These are phyloP conservation scores for Python bivittatus DNA, from an alignment of 2,113 vertebrate species.

Conservation along the genomic window DNA sequence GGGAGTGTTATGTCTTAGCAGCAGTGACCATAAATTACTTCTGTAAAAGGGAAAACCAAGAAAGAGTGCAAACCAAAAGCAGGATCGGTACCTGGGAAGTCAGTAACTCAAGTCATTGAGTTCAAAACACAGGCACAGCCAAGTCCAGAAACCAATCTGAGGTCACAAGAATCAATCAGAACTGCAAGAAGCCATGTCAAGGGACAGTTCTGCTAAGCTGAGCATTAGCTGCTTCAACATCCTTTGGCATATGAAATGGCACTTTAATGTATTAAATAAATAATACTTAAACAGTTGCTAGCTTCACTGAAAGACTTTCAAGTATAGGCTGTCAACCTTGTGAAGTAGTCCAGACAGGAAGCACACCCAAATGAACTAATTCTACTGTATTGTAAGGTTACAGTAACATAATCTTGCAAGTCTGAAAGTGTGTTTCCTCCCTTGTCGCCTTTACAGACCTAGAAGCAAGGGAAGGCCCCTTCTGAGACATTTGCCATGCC, in stretches of 20 bases:
- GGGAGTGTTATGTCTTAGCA: not conserved
- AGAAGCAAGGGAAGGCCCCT: no score
- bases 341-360: not conserved
- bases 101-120: not conserved
- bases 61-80: not conserved
- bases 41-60: not conserved
- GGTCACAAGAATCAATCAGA: not conserved
- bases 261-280: not conserved
- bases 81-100: not conserved
- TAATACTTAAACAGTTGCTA: not conserved
- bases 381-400: not conserved
- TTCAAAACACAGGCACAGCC: not conserved
- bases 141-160: not conserved
- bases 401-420: not conserved
- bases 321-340: not conserved
- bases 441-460: no score
- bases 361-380: not conserved
- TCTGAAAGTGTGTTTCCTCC: no score
- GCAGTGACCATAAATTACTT: not conserved
- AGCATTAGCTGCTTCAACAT: not conserved
- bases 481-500: no score
- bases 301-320: not conserved
- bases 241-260: not conserved
- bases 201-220: not conserved
- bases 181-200: not conserved